Evolutionary conservation across 2,888 invertebrate species (phyloP), one percentile per base, ranked within the genome.

Genomic region (Caenorhabditis zanzibari): DNA sequence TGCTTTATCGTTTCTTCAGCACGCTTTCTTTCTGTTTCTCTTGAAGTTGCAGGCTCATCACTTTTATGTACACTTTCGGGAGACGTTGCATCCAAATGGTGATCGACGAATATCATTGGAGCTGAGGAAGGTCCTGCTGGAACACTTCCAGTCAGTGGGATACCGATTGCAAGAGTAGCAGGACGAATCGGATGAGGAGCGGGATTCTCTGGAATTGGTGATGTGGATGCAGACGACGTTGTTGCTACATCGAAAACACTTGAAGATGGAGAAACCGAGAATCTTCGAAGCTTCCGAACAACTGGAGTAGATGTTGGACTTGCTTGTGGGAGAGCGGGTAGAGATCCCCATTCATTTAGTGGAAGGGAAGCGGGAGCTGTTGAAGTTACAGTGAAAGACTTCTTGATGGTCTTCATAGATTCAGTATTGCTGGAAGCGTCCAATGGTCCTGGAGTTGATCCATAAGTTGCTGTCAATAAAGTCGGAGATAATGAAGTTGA

Each of bases 221-320:
- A 16, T 0, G 68, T 10, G 9, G 84, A 49, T 7, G 68, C 68
- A 0, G 73, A 35, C 3, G 76, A 64, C 2, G 76, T 79, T 10
- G 85, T 80, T 0, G 81, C 52, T 38, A 88, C 82, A 63, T 86
- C 86, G 59, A 88, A 86, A 9, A 87, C 81, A 16, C 86, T 86
- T 9, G 86, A 85, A 0, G 88, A 86, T 2, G 89, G 89, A 0
- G 89, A 89, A 1, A 89, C 89, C 7, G 88, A 88, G 80, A 89
- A 89, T 10, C 89, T 81, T 26, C 89, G 77, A 28, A 83, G 76
- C 49, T 88, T 88, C 19, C 86, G 59, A 16, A 88, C 86, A 44
- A 59, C 76, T 12, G 81, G 81, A 22, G 82, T 75, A 0, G 83
- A 68, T 10, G 76, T 76, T 9, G 86, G 81, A 47, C 82, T 73